phyloP scores from a whole-genome alignment of 2,113 vertebrate species.

The Thalassarche chlororhynchos region DNA sequence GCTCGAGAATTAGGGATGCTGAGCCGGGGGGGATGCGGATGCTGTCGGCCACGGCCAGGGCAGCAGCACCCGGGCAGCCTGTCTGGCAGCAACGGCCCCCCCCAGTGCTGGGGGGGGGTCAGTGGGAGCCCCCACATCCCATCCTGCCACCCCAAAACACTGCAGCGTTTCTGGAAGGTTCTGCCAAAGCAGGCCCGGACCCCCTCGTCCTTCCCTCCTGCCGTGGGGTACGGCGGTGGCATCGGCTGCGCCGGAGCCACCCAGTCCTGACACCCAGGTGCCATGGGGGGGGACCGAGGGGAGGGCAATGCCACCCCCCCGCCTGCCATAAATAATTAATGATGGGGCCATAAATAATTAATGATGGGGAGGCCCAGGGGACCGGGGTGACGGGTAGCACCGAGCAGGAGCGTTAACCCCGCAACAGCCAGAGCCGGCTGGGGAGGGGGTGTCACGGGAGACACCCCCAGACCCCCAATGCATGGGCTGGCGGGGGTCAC shows the following conservation, averaged over 20 bases:
- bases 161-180: neutral
- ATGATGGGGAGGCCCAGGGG: neutral
- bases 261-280: neutral
- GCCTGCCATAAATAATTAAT: neutral
- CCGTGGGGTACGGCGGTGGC: accelerated
- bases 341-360: neutral
- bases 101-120: neutral
- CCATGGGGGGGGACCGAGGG: no score
- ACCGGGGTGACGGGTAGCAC: neutral
- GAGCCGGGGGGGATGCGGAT: neutral
- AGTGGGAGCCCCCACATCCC: neutral
- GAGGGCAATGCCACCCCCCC: no score
- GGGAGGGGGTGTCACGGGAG: neutral
- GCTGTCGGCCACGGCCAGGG: neutral
- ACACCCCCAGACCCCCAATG: neutral
- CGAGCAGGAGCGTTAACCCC: neutral
- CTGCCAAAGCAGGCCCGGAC: neutral
- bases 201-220: neutral
- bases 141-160: neutral
- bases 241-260: accelerated
- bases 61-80: neutral
- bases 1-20: neutral
- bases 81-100: neutral
- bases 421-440: neutral
- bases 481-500: neutral